Conservation (phyloP, 1,140 invertebrate genomes). For the Bemisia tabaci region DNA sequence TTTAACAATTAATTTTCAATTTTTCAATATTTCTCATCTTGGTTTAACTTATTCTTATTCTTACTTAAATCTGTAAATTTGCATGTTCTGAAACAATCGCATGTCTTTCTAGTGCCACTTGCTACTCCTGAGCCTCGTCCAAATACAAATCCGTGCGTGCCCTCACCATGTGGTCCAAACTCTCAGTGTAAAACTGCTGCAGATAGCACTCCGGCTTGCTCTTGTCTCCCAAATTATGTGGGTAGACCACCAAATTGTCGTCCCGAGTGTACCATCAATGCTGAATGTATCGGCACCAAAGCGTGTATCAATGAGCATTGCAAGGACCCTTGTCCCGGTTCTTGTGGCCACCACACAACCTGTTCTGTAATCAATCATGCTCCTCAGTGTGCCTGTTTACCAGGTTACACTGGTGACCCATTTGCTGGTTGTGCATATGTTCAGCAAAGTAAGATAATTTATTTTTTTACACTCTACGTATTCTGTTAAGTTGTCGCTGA, state of each 20-base stretch:
- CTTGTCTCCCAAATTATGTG: slow-evolving; percentile 59
- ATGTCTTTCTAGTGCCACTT: no score
- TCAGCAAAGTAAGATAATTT: slow-evolving; percentile 31
- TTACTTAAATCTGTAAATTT: no score
- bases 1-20: no score
- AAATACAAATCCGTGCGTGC: slow-evolving; percentile 57
- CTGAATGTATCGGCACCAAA: slow-evolving; percentile 62
- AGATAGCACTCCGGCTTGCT: slow-evolving; percentile 58
- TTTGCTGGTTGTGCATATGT: slow-evolving; percentile 54
- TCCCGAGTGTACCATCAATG: slow-evolving; percentile 66
- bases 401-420: slow-evolving; percentile 68
- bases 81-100: no score
- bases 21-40: no score
- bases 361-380: slow-evolving; percentile 69
- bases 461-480: slow-evolving; percentile 20
- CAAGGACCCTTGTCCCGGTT: slow-evolving; percentile 66
- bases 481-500: no score
- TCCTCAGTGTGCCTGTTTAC: slow-evolving; percentile 61
- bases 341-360: slow-evolving; percentile 68
- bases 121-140: no score
- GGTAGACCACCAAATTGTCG: slow-evolving; percentile 67
- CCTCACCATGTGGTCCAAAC: slow-evolving; percentile 68
- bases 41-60: no score
- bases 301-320: slow-evolving; percentile 70
- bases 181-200: slow-evolving; percentile 57